A percentile compares a stretch with the other conserved stretches of the same genome.
Evolutionary conservation across 2,113 vertebrate species (phyloP).

Genomic region (Aspiorhynchus laticeps): DNA sequence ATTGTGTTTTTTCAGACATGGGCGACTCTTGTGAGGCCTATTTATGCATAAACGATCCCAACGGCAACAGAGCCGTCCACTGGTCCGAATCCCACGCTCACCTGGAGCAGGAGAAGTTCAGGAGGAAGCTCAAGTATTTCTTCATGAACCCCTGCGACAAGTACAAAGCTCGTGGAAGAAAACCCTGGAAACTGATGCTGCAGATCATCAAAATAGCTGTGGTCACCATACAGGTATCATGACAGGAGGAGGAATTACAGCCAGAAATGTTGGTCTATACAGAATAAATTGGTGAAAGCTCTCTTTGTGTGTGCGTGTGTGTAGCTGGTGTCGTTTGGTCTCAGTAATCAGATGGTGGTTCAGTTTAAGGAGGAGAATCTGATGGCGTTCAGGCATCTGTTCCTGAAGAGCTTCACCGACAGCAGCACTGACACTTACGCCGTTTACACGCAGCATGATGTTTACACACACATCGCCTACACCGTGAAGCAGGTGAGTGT

Average conservation of each 20-base stretch:
- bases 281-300: not conserved
- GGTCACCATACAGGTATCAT: slow-evolving; percentile 85
- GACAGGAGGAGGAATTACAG: not conserved
- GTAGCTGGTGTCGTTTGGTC: slow-evolving; percentile 90
- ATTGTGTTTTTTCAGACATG: slow-evolving; percentile 59
- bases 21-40: slow-evolving; percentile 60
- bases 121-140: slow-evolving; percentile 91
- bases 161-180: slow-evolving; percentile 88
- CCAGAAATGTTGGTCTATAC: not conserved
- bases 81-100: slow-evolving; percentile 2
- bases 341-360: slow-evolving; percentile 97
- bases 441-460: slow-evolving; percentile 85
- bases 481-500: slow-evolving; percentile 82
- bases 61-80: slow-evolving; percentile 4
- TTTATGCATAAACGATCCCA: slow-evolving; percentile 40
- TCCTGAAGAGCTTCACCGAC: slow-evolving; percentile 87
- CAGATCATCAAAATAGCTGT: slow-evolving; percentile 92
- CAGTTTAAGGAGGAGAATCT: slow-evolving; percentile 95
- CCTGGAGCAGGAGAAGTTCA: slow-evolving; percentile 77
- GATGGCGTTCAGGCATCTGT: slow-evolving; percentile 89
- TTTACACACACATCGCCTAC: slow-evolving; percentile 86
- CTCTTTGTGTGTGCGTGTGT: slow-evolving; percentile 44
- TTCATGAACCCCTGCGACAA: slow-evolving; percentile 99
- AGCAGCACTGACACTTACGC: slow-evolving; percentile 73
- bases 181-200: slow-evolving; percentile 93